Percentiles rank a stretch among this genome's conserved stretches.
Conservation (phyloP, 2,797 vertebrate species). For the Alcedo atthis region DNA sequence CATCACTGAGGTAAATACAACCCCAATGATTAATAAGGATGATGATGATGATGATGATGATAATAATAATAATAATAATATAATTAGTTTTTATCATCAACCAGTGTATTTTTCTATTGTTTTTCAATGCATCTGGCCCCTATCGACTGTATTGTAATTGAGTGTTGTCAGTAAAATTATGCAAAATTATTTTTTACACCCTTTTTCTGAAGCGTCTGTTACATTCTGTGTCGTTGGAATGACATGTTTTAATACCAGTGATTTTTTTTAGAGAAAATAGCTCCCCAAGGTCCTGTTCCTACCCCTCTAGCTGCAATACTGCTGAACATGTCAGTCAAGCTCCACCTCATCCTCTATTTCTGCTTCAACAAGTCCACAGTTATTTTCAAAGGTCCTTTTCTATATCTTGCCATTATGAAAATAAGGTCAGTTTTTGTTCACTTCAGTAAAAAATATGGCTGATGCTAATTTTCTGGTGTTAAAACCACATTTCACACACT, state of each 20-base stretch:
- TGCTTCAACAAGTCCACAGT: not conserved
- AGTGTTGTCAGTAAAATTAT: conserved; percentile 16
- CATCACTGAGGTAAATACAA: not conserved
- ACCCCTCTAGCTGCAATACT: not conserved
- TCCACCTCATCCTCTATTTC: not conserved
- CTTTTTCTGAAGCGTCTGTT: conserved; percentile 16
- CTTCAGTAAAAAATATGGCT: not conserved
- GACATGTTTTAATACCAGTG: not conserved
- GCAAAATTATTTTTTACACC: conserved; percentile 39
- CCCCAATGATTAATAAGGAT: not conserved
- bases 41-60: not conserved
- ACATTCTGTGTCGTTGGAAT: not conserved
- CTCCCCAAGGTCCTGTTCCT: not conserved
- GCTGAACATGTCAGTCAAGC: not conserved
- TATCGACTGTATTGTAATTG: not conserved
- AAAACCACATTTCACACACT: not conserved
- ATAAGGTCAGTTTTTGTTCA: not conserved
- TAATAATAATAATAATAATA: not conserved
- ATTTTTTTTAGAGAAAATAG: conserved; percentile 25
- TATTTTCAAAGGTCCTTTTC: not conserved
- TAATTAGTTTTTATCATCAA: not conserved
- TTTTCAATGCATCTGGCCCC: not conserved
- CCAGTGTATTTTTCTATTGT: not conserved
- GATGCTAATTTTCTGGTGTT: not conserved
- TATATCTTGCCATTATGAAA: not conserved